A percentile compares a stretch with the other conserved stretches of the same genome.
These are phyloP conservation scores for Drosophila setosimentum DNA, from an alignment of 2,888 invertebrate species.

Conservation along the genomic window DNA sequence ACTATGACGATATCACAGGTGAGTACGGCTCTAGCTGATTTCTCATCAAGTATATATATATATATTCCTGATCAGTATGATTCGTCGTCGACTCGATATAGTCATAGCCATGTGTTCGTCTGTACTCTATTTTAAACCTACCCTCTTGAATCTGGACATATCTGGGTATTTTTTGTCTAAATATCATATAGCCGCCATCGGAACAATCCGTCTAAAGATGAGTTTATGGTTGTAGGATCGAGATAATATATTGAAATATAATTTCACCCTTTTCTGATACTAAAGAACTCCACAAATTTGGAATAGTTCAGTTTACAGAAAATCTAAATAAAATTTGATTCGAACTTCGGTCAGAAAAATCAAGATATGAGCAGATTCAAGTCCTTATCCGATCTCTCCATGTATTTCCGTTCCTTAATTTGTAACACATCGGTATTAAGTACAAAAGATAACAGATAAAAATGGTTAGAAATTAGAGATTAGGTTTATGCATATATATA, in stretches of 20 bases:
- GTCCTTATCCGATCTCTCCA: background rate
- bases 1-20: constrained; percentile 96
- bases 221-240: background rate
- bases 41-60: background rate
- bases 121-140: background rate
- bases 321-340: background rate
- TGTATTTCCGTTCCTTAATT: background rate
- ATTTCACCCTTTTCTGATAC: too few relatives aligned
- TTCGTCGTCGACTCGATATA: background rate
- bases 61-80: background rate
- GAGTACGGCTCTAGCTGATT: constrained; percentile 64
- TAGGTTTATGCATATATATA: background rate
- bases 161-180: background rate
- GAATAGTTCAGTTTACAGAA: background rate
- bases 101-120: background rate
- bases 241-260: too few relatives aligned
- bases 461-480: background rate
- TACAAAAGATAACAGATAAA: background rate
- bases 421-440: background rate
- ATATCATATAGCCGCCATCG: background rate
- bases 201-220: background rate
- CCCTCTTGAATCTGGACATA: background rate
- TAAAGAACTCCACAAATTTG: background rate
- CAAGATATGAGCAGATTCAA: too few relatives aligned
- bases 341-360: background rate